Conservation (phyloP, 2,797 vertebrate species). For the Halcyon smyrnensis region DNA sequence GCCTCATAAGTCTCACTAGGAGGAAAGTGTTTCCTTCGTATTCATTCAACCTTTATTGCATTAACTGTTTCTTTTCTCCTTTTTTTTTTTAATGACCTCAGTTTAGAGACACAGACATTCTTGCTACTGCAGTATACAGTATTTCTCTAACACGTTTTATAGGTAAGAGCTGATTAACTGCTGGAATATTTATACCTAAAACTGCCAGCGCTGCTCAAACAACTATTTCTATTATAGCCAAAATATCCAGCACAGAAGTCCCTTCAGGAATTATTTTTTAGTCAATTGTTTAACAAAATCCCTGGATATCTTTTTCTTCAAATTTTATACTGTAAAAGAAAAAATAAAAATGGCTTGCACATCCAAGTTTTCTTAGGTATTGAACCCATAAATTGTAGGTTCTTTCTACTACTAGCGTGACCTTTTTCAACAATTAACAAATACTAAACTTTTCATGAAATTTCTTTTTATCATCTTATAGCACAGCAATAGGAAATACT, state of each 20-base stretch:
- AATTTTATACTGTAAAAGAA: not conserved
- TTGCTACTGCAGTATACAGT: not conserved
- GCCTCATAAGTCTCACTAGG: not conserved
- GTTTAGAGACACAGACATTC: not conserved
- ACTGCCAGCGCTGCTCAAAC: not conserved
- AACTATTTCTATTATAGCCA: not conserved
- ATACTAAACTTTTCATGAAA: not conserved
- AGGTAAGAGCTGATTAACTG: not conserved
- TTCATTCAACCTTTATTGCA: not conserved
- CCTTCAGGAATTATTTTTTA: not conserved
- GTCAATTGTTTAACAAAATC: not conserved
- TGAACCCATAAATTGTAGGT: not conserved
- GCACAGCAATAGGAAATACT: not conserved
- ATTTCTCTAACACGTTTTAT: not conserved
- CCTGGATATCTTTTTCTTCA: not conserved
- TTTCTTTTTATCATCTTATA: not conserved
- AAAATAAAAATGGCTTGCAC: fast-evolving
- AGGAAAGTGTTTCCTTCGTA: not conserved
- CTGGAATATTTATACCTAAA: not conserved
- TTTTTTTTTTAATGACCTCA: not conserved
- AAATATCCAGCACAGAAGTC: not conserved
- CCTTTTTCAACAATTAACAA: not conserved
- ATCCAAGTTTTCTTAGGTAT: not conserved
- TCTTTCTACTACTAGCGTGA: not conserved
- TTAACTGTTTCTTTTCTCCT: too few relatives aligned